Evolutionary conservation across 2,113 vertebrate genomes (phyloP).

Genomic region (Anseranas semipalmata): DNA sequence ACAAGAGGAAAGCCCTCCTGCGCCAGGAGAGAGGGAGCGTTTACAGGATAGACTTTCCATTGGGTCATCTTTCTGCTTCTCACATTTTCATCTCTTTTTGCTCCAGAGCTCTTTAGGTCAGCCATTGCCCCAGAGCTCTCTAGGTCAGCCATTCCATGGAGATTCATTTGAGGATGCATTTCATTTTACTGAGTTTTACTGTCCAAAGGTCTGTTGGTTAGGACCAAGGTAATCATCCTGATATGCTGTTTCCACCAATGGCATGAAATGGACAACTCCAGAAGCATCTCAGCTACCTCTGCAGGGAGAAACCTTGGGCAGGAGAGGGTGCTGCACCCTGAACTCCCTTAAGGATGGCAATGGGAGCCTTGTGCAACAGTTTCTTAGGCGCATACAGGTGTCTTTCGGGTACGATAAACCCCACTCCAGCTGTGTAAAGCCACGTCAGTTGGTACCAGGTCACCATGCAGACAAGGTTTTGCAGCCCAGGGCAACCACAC

Average conservation of each 20-base stretch:
- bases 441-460: not conserved
- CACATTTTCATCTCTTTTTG: not conserved
- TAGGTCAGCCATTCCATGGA: not conserved
- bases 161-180: no score
- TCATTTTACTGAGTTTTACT: not conserved
- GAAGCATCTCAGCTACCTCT: not conserved
- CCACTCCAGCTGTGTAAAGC: not conserved
- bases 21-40: fast-evolving
- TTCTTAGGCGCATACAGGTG: not conserved
- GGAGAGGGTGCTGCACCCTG: no score
- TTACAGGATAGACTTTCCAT: not conserved
- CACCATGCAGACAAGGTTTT: not conserved
- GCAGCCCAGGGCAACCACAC: no score
- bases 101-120: not conserved
- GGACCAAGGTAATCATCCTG: not conserved
- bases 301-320: no score
- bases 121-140: not conserved
- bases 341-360: no score
- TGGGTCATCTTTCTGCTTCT: not conserved
- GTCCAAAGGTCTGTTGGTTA: not conserved
- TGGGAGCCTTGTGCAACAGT: no score
- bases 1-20: not conserved
- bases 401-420: not conserved
- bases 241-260: not conserved
- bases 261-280: not conserved